Evolutionary conservation across 2,113 vertebrate species (phyloP).

Genomic region (Syngnathus scovelli): DNA sequence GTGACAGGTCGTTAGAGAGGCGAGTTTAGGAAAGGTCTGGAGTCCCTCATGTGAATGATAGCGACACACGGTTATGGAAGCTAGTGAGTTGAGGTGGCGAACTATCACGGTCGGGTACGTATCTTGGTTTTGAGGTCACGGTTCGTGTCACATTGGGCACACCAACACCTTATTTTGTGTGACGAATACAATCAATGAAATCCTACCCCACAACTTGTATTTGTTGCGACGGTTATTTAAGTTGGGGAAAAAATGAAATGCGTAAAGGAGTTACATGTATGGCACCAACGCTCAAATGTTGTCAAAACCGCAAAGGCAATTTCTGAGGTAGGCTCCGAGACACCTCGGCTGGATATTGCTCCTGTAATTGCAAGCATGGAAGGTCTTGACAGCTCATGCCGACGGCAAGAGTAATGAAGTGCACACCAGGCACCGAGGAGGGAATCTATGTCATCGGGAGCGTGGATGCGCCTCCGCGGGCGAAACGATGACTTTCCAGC

Average conservation of each 20-base stretch:
- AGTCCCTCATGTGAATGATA: neutral
- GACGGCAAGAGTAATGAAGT: slow-evolving; percentile 45
- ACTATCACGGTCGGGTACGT: neutral
- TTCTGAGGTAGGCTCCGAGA: neutral
- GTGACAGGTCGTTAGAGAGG: slow-evolving; percentile 29
- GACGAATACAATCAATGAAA: no score
- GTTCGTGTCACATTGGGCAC: neutral
- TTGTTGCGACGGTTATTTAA: neutral
- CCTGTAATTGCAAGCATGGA: slow-evolving; percentile 57
- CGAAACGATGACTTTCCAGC: neutral
- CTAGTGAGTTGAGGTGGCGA: neutral
- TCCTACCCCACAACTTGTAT: neutral
- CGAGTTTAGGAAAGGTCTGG: slow-evolving; percentile 3
- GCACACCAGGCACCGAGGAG: slow-evolving; percentile 25
- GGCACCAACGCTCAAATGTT: neutral
- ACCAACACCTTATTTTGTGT: neutral
- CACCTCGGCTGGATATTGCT: slow-evolving; percentile 23
- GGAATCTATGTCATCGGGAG: neutral
- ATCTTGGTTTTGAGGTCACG: neutral
- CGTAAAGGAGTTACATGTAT: no score
- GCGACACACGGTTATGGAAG: neutral
- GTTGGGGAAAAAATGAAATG: neutral
- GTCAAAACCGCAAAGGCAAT: neutral
- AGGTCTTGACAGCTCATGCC: slow-evolving; percentile 57
- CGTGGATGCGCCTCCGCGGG: neutral